Percentiles rank a stretch among this genome's conserved stretches.
phyloP scores from a whole-genome alignment of 2,797 vertebrate species.

The Sciurus carolinensis region DNA sequence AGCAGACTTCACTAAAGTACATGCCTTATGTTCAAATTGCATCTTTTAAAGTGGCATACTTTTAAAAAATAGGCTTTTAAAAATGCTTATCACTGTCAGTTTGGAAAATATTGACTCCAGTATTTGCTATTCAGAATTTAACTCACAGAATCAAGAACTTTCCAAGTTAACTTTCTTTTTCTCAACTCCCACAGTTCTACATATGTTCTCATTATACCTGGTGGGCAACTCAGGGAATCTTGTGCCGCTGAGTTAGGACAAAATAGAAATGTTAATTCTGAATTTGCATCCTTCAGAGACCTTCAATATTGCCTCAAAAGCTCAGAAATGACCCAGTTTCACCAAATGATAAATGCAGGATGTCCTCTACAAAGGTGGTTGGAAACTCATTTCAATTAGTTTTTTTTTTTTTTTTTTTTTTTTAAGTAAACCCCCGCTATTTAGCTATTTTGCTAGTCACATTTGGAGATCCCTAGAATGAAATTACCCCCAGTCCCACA shows the following conservation, averaged over 20 bases:
- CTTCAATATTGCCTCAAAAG: constrained; percentile 62
- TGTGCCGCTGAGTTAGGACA: constrained; percentile 43
- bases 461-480: constrained; percentile 41
- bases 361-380: constrained; percentile 56
- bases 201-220: constrained; percentile 59
- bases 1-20: constrained; percentile 62
- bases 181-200: constrained; percentile 43
- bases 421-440: constrained; percentile 58
- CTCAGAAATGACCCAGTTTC: constrained; percentile 76
- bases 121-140: constrained; percentile 64
- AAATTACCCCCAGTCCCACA: background rate
- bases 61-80: constrained; percentile 52
- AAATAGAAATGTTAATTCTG: constrained; percentile 75
- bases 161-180: constrained; percentile 62
- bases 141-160: constrained; percentile 58
- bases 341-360: constrained; percentile 67
- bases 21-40: constrained; percentile 44
- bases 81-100: constrained; percentile 53
- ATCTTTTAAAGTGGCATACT: constrained; percentile 56
- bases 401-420: constrained; percentile 13
- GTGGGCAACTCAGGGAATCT: constrained; percentile 60
- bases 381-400: constrained; percentile 71
- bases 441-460: constrained; percentile 53
- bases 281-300: constrained; percentile 76
- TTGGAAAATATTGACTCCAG: constrained; percentile 67